These are phyloP conservation scores for Aphis craccivora DNA, from an alignment of 1,140 invertebrate genomes.

Conservation along the genomic window DNA sequence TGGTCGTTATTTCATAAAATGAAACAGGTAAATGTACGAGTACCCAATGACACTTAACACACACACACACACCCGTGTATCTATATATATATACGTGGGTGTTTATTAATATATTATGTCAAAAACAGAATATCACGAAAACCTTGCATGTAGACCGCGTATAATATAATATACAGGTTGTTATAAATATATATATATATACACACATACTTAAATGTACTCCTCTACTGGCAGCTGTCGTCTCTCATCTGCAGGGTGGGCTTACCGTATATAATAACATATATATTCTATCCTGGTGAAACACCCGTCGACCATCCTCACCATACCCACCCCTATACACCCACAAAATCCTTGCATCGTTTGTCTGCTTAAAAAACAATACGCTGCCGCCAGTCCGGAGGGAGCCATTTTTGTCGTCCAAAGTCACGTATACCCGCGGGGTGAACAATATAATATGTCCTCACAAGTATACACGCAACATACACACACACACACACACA, in stretches of 20 bases:
- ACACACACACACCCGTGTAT: background rate
- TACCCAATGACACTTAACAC: background rate
- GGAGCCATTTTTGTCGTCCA: conserved; percentile 5
- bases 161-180: background rate
- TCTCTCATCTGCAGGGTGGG: background rate
- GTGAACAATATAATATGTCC: background rate
- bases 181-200: background rate
- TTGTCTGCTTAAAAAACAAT: conserved; percentile 17
- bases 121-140: conserved; percentile 1
- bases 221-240: background rate
- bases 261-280: background rate
- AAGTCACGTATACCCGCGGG: conserved; percentile 10
- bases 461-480: background rate
- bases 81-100: background rate
- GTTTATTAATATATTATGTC: conserved; percentile 19
- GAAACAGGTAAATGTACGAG: background rate
- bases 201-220: background rate
- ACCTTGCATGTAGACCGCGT: background rate
- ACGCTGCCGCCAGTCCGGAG: background rate
- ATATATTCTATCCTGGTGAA: background rate
- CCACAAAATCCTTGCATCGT: background rate
- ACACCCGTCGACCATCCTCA: background rate
- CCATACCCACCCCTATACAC: background rate
- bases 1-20: background rate
- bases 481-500: background rate